phyloP scores from a whole-genome alignment of 2,888 invertebrate species.

The Callyntrura guangdongensis region DNA sequence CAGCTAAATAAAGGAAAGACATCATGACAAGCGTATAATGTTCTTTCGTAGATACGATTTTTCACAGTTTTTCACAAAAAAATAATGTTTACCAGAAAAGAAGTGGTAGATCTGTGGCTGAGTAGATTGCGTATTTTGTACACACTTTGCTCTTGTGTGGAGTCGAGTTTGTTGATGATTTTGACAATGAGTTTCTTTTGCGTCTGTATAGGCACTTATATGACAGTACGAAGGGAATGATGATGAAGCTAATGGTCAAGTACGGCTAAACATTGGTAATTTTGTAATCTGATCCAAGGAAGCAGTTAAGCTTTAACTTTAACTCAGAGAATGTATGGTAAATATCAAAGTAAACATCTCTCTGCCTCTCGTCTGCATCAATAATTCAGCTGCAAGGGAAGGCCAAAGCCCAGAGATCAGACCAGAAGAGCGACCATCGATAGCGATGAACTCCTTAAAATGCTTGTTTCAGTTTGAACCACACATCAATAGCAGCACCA shows the following conservation, averaged over 20 bases:
- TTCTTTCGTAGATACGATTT: no score
- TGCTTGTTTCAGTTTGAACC: slow-evolving; percentile 15
- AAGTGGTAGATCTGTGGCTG: not conserved
- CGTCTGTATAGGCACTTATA: not conserved
- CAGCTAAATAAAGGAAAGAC: no score
- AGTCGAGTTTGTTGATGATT: not conserved
- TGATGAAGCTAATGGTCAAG: not conserved
- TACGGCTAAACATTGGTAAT: not conserved
- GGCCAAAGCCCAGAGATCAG: not conserved
- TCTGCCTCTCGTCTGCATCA: slow-evolving; percentile 4
- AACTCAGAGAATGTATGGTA: not conserved
- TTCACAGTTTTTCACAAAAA: not conserved
- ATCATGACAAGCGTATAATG: no score
- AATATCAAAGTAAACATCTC: not conserved
- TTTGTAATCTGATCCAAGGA: slow-evolving; percentile 38
- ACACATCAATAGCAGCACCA: not conserved
- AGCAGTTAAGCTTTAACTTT: not conserved
- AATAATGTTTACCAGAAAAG: no score
- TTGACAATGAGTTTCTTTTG: slow-evolving; percentile 46
- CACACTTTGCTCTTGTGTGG: no score
- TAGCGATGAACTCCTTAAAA: slow-evolving; percentile 39
- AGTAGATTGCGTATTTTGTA: not conserved
- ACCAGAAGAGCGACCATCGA: not conserved
- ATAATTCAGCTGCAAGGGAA: slow-evolving; percentile 28
- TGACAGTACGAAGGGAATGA: slow-evolving; percentile 7